These are phyloP conservation scores for Aldabrachelys gigantea DNA, from an alignment of 2,113 vertebrate species.

Conservation along the genomic window DNA sequence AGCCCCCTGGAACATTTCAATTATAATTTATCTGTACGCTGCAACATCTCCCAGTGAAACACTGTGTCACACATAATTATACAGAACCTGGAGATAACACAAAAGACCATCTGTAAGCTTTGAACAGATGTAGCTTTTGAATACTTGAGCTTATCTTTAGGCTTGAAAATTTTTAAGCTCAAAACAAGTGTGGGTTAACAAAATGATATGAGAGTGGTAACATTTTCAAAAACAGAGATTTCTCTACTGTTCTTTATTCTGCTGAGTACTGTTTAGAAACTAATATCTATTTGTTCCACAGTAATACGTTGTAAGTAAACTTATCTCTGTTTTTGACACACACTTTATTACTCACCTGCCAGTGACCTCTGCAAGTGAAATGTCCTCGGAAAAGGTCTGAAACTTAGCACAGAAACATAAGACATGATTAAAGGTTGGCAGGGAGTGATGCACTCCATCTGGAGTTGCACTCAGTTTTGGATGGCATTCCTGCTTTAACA, in stretches of 20 bases:
- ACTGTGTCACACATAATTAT: slow-evolving; percentile 69
- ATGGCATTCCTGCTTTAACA: not conserved
- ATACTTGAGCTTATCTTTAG: slow-evolving; percentile 64
- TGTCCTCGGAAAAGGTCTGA: not conserved
- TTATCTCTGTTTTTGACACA: not conserved
- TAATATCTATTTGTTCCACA: not conserved
- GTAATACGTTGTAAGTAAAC: not conserved
- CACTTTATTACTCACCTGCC: not conserved
- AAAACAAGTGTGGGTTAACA: slow-evolving; percentile 36
- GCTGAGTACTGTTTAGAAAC: not conserved
- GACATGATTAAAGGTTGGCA: not conserved
- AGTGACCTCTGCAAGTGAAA: not conserved
- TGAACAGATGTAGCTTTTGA: slow-evolving; percentile 73
- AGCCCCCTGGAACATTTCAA: slow-evolving; percentile 52
- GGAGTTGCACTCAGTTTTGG: fast-evolving
- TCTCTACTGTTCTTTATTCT: not conserved
- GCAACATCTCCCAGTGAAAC: slow-evolving; percentile 67
- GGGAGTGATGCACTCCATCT: not conserved
- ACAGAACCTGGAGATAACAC: slow-evolving; percentile 63
- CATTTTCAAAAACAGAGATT: not conserved
- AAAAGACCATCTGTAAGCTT: slow-evolving; percentile 77
- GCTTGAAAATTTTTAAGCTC: slow-evolving; percentile 59
- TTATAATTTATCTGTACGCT: slow-evolving; percentile 65
- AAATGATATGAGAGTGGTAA: not conserved
- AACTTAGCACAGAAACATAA: not conserved